phyloP scores from a whole-genome alignment of 2,888 invertebrate genomes.

The Sphinx pinastri region DNA sequence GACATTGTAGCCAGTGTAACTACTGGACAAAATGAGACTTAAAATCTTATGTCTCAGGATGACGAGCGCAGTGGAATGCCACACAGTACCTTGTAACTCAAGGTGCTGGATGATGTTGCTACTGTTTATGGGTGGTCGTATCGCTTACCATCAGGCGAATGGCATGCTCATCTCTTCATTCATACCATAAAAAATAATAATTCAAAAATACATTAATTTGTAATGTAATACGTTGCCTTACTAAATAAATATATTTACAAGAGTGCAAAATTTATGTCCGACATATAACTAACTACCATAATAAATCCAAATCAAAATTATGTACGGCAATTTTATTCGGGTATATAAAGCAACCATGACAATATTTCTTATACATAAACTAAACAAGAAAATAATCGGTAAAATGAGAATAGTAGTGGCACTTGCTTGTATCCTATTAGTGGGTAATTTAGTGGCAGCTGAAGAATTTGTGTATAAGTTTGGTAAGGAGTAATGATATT shows the following conservation, averaged over 20 bases:
- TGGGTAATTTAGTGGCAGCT: background rate
- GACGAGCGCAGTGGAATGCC: too few species aligned
- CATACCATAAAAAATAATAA: too few species aligned
- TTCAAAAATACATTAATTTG: background rate
- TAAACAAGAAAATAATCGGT: too few species aligned
- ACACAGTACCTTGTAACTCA: too few species aligned
- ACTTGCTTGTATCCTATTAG: background rate
- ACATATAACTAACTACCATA: slow-evolving; percentile 3
- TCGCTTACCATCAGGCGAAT: too few species aligned
- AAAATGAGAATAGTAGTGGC: background rate
- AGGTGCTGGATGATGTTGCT: too few species aligned
- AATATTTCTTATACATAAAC: background rate
- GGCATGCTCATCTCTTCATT: too few species aligned
- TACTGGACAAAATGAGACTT: too few species aligned
- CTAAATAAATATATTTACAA: background rate
- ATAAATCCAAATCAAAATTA: slow-evolving; percentile 1
- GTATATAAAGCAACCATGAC: background rate
- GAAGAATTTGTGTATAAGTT: background rate
- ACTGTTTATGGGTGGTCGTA: too few species aligned
- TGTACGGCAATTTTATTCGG: background rate
- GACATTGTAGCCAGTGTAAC: too few species aligned
- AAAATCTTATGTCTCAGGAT: too few species aligned
- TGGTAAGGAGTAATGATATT: background rate
- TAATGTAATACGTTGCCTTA: background rate
- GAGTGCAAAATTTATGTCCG: background rate